These are phyloP conservation scores for Aspidapion aeneum DNA, from an alignment of 2,888 invertebrate genomes.

Conservation along the genomic window DNA sequence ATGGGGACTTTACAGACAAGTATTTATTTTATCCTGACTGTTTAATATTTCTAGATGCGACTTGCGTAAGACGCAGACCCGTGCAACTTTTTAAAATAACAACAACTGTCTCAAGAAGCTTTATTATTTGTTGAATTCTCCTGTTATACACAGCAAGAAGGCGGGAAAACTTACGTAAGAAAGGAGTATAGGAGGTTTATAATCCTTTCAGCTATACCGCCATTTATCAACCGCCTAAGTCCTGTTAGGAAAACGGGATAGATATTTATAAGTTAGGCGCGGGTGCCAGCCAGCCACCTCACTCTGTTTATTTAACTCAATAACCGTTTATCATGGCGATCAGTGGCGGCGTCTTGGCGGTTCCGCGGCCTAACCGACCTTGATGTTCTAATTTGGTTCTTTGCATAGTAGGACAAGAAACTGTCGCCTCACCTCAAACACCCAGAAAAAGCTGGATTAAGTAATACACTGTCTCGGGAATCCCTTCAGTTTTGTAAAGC, in stretches of 20 bases:
- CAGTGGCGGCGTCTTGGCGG: constrained; percentile 23
- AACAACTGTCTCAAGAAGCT: too few species aligned
- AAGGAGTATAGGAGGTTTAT: constrained; percentile 54
- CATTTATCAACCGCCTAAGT: constrained; percentile 50
- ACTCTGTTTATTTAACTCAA: constrained; percentile 50
- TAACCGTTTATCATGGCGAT: constrained; percentile 48
- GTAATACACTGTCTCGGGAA: too few species aligned
- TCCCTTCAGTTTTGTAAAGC: not conserved
- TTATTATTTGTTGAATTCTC: too few species aligned
- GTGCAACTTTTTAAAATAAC: too few species aligned
- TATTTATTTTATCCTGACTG: too few species aligned
- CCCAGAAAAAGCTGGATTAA: too few species aligned
- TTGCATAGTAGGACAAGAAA: not conserved
- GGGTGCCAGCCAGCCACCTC: too few species aligned
- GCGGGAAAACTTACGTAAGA: constrained; percentile 53
- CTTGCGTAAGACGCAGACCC: too few species aligned
- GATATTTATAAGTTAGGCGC: constrained; percentile 51
- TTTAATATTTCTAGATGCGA: too few species aligned
- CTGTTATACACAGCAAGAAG: too few species aligned
- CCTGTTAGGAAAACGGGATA: constrained; percentile 52
- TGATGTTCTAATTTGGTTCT: constrained; percentile 26
- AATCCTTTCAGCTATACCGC: constrained; percentile 52
- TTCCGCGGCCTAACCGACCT: constrained; percentile 22
- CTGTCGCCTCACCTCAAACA: too few species aligned
- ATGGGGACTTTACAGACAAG: too few species aligned